Percentiles rank a stretch among this genome's conserved stretches.
Evolutionary conservation across 2,113 vertebrate genomes (phyloP).

Genomic region (Hydrolagus affinis): DNA sequence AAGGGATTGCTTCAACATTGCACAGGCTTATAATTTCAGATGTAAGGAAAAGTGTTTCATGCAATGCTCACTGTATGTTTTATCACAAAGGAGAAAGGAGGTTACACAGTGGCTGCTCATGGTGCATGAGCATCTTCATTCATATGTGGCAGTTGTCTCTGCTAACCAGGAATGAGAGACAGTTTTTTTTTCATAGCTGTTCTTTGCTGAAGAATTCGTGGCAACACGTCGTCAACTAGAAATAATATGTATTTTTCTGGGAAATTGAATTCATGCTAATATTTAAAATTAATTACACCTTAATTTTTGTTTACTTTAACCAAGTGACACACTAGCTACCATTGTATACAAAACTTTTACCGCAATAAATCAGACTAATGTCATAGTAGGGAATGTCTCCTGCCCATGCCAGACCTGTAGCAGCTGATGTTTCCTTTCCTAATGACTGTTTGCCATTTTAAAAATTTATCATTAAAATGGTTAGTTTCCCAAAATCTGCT

Average conservation of each 20-base stretch:
- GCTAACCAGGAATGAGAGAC: background rate
- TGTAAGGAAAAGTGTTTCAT: background rate
- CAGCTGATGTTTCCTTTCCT: background rate
- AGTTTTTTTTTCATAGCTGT: background rate
- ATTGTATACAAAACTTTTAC: background rate
- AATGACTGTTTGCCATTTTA: background rate
- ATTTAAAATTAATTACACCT: background rate
- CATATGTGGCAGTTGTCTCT: background rate
- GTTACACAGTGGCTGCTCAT: background rate
- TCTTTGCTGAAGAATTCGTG: background rate
- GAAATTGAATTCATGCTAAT: background rate
- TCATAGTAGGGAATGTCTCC: background rate
- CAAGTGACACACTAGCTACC: background rate
- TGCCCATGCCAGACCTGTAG: background rate
- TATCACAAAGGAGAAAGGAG: constrained; percentile 17
- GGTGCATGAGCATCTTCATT: background rate
- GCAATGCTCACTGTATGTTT: background rate
- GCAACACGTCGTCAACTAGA: background rate
- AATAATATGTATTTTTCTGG: background rate
- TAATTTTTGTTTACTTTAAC: background rate
- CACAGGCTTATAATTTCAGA: background rate
- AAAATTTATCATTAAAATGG: constrained; percentile 12
- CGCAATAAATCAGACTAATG: background rate
- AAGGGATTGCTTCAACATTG: background rate
- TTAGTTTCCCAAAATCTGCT: constrained; percentile 18